Evolutionary conservation across 2,888 invertebrate species (phyloP), one percentile per base, ranked within the genome.

Genomic region (Melipona bicolor): DNA sequence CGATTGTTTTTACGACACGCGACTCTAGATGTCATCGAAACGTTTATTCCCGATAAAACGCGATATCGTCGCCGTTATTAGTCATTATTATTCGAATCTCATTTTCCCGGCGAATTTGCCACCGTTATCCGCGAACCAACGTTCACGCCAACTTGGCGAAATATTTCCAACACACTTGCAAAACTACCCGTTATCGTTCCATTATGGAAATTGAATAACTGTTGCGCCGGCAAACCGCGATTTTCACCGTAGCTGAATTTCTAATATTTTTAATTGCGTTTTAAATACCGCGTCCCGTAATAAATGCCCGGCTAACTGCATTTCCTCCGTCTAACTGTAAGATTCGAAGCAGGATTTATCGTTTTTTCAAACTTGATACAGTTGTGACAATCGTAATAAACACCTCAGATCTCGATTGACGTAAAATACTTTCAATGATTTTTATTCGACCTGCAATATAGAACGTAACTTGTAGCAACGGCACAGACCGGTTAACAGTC

Each of bases 181-280:
- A 24, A 59, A 17, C 19, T 43, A 59, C 13, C 21, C 13, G 43
- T 72, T 49, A 72, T 27, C 19, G 49, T 49, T 27, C 21, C 71
- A 49, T 49, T 72, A 61, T 61, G 49, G 49, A 61, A 21, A 72
- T 61, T 43, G 6, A 61, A 61, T 49, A 61, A 49, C 49, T 17
- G 19, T 19, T 21, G 17, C 27, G 3, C 24, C 36, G 13, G 52
- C 17, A 24, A 74, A 24, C 59, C 43, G 43, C 19, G 4, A 13
- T n/a, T 5, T 27, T 9, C 43, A 43, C 43, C 15, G 61, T 61
- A 27, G 19, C 15, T 61, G 71, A 43, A 43, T 54, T 61, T 61
- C 59, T 19, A 49, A 27, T 24, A 61, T 72, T 49, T 27, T 72
- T 49, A 61, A 72, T 61, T 61, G 19, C n/a, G 43, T 43, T 59